Evolutionary conservation across 2,113 vertebrate species (phyloP).

Genomic region (Ellobius talpinus): DNA sequence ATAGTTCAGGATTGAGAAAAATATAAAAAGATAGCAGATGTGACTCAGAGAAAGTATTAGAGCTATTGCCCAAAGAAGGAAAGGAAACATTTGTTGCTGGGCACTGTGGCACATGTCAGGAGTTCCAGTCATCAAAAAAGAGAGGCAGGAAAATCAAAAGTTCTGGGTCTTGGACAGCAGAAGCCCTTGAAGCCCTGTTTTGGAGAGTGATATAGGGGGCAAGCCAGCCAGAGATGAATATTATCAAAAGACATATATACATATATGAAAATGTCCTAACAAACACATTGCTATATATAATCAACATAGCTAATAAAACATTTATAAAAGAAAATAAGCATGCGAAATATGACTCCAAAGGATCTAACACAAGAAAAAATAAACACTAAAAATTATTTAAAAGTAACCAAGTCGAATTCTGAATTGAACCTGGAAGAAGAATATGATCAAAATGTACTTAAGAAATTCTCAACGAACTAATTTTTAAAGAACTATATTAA

Average conservation of each 20-base stretch:
- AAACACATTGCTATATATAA: not conserved
- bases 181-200: not conserved
- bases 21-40: not conserved
- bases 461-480: not conserved
- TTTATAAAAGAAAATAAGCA: not conserved
- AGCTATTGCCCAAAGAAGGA: not conserved
- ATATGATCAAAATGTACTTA: not conserved
- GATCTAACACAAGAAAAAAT: not conserved
- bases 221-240: not conserved
- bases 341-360: conserved; percentile 12
- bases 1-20: not conserved
- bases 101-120: not conserved
- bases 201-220: not conserved
- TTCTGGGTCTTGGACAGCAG: not conserved
- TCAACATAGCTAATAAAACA: not conserved
- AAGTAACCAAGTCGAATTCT: not conserved
- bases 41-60: conserved; percentile 24
- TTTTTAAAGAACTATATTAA: not conserved
- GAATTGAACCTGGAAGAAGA: not conserved
- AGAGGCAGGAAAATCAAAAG: not conserved
- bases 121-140: not conserved
- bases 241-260: not conserved
- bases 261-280: not conserved
- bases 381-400: not conserved
- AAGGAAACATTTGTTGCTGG: conserved; percentile 10